Percentiles rank a stretch among this genome's conserved stretches.
phyloP scores from a whole-genome alignment of 2,888 invertebrate genomes.

The Neria commutata region DNA sequence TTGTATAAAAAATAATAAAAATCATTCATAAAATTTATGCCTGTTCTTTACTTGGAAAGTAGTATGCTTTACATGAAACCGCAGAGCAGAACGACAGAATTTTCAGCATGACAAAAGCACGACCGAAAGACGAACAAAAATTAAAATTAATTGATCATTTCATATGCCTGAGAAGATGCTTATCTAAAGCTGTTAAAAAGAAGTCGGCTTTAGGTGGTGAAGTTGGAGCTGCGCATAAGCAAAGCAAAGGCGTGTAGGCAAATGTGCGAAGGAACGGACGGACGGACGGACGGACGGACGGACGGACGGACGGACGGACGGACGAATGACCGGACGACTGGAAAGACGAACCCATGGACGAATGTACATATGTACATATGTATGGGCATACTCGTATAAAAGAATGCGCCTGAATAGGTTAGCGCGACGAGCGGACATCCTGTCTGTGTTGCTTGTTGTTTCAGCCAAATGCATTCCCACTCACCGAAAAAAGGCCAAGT shows the following conservation, averaged over 20 bases:
- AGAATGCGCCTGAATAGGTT: not conserved
- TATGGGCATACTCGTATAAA: not conserved
- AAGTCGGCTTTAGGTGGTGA: not conserved
- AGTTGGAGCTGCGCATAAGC: conserved; percentile 1
- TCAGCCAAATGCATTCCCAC: not conserved
- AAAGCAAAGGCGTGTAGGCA: too few relatives aligned
- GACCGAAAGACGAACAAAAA: not conserved
- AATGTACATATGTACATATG: not conserved
- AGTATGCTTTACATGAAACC: too few relatives aligned
- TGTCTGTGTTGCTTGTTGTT: conserved; percentile 2
- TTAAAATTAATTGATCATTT: conserved; percentile 17
- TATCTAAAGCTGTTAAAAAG: conserved; percentile 2
- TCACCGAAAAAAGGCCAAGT: not conserved
- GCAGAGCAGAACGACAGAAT: too few relatives aligned
- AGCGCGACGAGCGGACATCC: not conserved
- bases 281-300: not conserved
- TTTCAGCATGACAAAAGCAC: not conserved
- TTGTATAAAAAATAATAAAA: too few relatives aligned
- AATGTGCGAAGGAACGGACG: not conserved
- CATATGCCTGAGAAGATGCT: conserved; percentile 8
- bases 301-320: not conserved
- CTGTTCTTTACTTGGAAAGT: too few relatives aligned
- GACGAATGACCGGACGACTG: not conserved
- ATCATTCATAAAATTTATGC: too few relatives aligned
- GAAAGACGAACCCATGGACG: not conserved